A percentile compares a stretch with the other conserved stretches of the same genome.
Evolutionary conservation across 2,888 invertebrate genomes (phyloP).

Genomic region (Patella pellucida): DNA sequence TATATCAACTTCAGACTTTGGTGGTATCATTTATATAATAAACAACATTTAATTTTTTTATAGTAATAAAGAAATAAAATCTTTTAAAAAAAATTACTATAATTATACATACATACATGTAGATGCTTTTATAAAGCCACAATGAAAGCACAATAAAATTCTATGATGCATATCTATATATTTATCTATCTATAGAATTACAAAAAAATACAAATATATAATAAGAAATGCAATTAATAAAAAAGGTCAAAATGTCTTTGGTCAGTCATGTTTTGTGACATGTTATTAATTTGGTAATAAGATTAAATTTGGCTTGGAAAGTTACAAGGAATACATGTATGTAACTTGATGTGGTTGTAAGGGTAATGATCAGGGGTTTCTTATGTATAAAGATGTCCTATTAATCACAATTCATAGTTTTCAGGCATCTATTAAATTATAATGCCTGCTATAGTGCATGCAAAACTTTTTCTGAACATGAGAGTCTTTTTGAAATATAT

Average conservation of each 20-base stretch:
- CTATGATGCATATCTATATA: not conserved
- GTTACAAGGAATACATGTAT: not conserved
- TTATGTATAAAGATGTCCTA: too few species aligned
- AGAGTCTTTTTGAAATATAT: too few species aligned
- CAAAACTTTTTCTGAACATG: too few species aligned
- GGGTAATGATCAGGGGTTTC: not conserved
- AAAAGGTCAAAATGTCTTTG: not conserved
- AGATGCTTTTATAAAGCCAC: constrained; percentile 4
- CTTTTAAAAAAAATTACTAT: not conserved
- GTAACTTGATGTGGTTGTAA: not conserved
- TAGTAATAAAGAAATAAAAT: not conserved
- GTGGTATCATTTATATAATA: constrained; percentile 1
- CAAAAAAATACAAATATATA: not conserved
- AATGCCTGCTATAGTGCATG: too few species aligned
- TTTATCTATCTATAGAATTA: not conserved
- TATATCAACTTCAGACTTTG: constrained; percentile 3
- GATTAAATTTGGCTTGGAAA: not conserved
- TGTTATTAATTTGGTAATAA: not conserved
- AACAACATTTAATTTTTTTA: not conserved
- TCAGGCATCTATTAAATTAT: too few species aligned
- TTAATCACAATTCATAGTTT: too few species aligned
- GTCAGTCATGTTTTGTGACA: constrained; percentile 11
- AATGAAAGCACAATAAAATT: constrained; percentile 2
- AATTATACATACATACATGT: not conserved
- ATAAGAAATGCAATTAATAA: not conserved